Evolutionary conservation across 2,113 vertebrate species (phyloP).

Genomic region (Sinocyclocheilus anshuiensis): DNA sequence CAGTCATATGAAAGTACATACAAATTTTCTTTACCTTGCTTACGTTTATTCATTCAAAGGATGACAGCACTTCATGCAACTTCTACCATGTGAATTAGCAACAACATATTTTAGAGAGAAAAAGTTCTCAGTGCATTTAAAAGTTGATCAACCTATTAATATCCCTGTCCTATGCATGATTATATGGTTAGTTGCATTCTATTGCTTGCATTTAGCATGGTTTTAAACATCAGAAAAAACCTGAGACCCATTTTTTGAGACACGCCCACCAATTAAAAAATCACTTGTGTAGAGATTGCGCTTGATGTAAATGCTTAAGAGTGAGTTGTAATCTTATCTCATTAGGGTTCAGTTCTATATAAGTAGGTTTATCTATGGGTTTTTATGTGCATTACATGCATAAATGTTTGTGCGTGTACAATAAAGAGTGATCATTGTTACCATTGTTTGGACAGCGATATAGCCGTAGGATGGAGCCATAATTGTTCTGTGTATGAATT

Average conservation of each 20-base stretch:
- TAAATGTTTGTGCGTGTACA: neutral
- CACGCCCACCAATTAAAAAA: neutral
- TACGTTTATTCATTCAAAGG: no score
- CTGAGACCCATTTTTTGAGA: neutral
- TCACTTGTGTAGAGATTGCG: neutral
- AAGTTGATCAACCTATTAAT: no score
- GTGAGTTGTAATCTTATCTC: no score
- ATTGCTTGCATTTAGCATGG: neutral
- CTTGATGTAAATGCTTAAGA: neutral
- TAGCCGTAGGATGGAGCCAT: neutral
- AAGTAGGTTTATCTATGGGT: neutral
- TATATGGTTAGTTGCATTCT: neutral
- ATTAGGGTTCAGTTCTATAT: neutral
- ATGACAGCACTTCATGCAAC: neutral
- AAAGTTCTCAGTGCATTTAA: neutral
- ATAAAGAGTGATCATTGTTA: neutral
- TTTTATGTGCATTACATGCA: neutral
- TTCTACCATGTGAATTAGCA: neutral
- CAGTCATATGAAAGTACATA: no score
- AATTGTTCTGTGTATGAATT: slow-evolving; percentile 11
- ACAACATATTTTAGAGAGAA: neutral
- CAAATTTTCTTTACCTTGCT: no score
- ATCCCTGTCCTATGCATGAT: neutral
- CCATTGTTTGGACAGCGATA: neutral
- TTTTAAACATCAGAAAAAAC: neutral